A percentile compares a stretch with the other conserved stretches of the same genome.
These are phyloP conservation scores for Calcarius lapponicus DNA, from an alignment of 2,797 vertebrate species.

Conservation along the genomic window DNA sequence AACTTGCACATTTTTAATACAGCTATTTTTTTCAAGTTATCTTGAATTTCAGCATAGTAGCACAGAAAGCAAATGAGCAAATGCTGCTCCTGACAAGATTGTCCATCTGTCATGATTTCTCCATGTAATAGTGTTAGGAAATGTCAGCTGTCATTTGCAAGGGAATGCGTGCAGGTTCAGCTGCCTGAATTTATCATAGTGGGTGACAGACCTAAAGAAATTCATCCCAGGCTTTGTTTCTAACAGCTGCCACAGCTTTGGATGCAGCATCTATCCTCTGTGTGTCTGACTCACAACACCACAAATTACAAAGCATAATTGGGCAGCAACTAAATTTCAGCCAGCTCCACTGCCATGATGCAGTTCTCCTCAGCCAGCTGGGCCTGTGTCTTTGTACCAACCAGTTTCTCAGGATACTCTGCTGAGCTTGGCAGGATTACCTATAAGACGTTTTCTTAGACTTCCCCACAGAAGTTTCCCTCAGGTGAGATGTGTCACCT, in stretches of 20 bases:
- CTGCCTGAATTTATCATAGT: conserved; percentile 25
- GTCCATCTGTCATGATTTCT: conserved; percentile 41
- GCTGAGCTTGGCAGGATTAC: neutral
- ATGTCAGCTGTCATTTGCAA: conserved; percentile 58
- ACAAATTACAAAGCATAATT: neutral
- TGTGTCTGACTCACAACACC: neutral
- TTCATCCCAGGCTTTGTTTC: neutral
- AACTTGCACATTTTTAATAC: conserved; percentile 21
- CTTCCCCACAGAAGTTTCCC: neutral
- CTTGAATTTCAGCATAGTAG: conserved; percentile 26
- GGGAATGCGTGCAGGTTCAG: neutral
- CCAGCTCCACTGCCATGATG: neutral
- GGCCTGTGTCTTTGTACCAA: neutral
- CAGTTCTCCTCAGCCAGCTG: neutral
- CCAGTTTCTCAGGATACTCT: neutral
- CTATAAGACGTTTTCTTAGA: neutral
- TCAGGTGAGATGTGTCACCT: neutral
- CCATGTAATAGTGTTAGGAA: conserved; percentile 1
- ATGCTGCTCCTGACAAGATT: conserved; percentile 34
- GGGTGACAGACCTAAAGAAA: conserved; percentile 36
- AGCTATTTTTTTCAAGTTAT: neutral
- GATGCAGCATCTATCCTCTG: neutral
- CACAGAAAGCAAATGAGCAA: conserved; percentile 57
- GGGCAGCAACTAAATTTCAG: neutral
- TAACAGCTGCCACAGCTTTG: neutral